Evolutionary conservation across 2,888 invertebrate genomes (phyloP), one percentile per base, ranked within the genome.

Genomic region (Yponomeuta cagnagella): DNA sequence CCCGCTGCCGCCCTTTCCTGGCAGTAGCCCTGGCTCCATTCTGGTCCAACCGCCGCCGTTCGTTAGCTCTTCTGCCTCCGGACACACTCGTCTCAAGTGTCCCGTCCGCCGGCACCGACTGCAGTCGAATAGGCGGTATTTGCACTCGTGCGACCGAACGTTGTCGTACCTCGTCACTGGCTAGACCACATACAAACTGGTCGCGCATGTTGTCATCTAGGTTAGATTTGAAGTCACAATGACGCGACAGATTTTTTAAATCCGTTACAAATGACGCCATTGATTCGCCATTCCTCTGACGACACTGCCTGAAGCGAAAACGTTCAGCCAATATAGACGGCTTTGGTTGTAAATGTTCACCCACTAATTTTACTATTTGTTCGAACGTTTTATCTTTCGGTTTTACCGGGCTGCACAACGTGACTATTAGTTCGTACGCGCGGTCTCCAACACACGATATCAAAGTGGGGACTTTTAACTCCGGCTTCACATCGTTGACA

Each of bases 201-300:
- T 78, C 77, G 0, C 78, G 63, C 9, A 78, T 63, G 37, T 73
- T 78, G 37, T 78, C 77, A 8, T 72, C 37, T 2, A 79, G 72
- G 63, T 65, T 48, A 12, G 33, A 33, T 68, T 0, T 65, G 58
- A 70, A 70, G 5, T 70, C 48, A 68, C 68, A 68, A 48, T 48
- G n/a, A 15, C n/a, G 15, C 30, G 70, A 31, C 63, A 73, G 1
- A 31, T 66, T 72, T 58, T 73, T 73, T 4, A 73, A 23, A 10
- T 63, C 68, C 4, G 72, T 48, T 9, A 72, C 69, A 52, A 72
- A 73, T 10, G 69, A 58, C 23, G 71, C 70, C 3, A 72, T 66
- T 31, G 52, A 23, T 72, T 71, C 23, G 33, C 63, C 2, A 15
- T 52, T 3, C 12, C 10, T 52, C 52, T 73, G 73, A 9, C 10